A percentile compares a stretch with the other conserved stretches of the same genome.
Evolutionary conservation across 2,888 invertebrate species (phyloP).

Genomic region (Drosophila flavopinicola): DNA sequence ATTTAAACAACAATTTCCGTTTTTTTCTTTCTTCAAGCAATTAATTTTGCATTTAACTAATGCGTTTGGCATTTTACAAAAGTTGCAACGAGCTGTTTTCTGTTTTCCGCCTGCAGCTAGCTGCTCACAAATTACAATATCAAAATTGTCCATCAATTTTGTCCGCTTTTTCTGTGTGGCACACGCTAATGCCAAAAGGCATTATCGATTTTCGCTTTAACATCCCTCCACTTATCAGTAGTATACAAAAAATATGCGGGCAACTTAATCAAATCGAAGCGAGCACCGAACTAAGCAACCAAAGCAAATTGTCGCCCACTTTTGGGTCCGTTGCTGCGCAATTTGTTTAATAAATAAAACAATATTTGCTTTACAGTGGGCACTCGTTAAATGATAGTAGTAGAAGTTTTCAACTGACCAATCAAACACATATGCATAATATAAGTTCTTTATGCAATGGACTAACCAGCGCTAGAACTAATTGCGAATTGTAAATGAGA

Average conservation of each 20-base stretch:
- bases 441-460: no score
- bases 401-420: no score
- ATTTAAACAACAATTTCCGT: conserved; percentile 26
- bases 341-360: conserved; percentile 58
- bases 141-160: conserved; percentile 62
- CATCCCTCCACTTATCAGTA: conserved; percentile 33
- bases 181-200: conserved; percentile 58
- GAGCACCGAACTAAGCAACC: conserved; percentile 40
- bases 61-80: conserved; percentile 56
- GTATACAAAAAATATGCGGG: not conserved
- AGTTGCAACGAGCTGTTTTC: conserved; percentile 25
- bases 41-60: conserved; percentile 75
- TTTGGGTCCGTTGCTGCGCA: conserved; percentile 51
- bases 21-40: conserved; percentile 36
- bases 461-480: no score
- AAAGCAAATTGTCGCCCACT: conserved; percentile 47
- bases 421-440: no score
- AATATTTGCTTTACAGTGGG: conserved; percentile 35
- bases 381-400: conserved; percentile 16
- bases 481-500: no score
- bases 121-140: conserved; percentile 63
- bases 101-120: conserved; percentile 8
- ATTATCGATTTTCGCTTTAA: conserved; percentile 70
- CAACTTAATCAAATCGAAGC: conserved; percentile 66
- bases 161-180: conserved; percentile 3